These are phyloP conservation scores for Cerceris rybyensis DNA, from an alignment of 2,888 invertebrate species.

Conservation along the genomic window DNA sequence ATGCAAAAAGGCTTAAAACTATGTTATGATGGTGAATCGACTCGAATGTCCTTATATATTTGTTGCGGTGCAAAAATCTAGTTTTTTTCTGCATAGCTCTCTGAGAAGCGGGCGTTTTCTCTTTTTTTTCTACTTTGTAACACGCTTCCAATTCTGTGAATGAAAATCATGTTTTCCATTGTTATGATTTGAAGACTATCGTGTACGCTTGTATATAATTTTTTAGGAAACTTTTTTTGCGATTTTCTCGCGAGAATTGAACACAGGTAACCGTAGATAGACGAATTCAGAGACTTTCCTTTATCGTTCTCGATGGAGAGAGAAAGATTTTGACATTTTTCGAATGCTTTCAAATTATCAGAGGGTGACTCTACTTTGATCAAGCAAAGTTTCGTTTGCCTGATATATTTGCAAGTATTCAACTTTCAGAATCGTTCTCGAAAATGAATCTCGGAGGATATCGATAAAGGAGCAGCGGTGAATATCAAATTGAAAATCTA, in stretches of 20 bases:
- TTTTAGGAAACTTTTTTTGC: background rate
- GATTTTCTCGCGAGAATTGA: no score
- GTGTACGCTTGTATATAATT: constrained; percentile 40
- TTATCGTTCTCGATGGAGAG: background rate
- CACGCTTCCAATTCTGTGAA: constrained; percentile 26
- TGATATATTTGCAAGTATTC: no score
- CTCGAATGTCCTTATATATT: constrained; percentile 9
- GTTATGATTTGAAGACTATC: constrained; percentile 13
- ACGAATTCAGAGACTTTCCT: background rate
- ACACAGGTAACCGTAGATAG: no score
- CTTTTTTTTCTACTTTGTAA: constrained; percentile 39
- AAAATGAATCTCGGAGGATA: no score
- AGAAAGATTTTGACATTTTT: no score
- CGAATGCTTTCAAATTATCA: no score
- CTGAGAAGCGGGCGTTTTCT: constrained; percentile 21
- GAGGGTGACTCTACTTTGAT: no score
- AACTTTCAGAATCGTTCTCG: no score
- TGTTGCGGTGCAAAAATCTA: constrained; percentile 39
- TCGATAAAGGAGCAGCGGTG: no score
- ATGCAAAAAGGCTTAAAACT: constrained; percentile 17
- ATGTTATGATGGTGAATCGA: constrained; percentile 8
- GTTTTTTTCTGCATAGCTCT: constrained; percentile 39
- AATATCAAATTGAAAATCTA: no score
- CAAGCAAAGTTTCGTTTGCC: no score
- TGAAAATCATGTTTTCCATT: constrained; percentile 37